Evolutionary conservation across 2,113 vertebrate species (phyloP), one percentile per base, ranked within the genome.

Genomic region (Calidris pygmaea): DNA sequence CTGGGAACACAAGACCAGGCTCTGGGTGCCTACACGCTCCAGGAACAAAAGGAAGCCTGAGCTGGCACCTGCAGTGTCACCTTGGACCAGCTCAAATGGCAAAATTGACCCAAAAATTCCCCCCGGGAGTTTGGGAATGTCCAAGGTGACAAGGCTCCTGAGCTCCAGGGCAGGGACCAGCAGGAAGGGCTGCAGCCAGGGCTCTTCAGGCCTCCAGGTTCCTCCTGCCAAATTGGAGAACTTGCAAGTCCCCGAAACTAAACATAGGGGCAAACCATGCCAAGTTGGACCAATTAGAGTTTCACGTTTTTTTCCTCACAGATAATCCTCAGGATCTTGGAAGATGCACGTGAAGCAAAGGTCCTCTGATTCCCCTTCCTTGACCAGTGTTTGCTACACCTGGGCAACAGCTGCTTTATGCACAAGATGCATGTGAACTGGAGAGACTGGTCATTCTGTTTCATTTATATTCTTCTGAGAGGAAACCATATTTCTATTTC

Each of bases 201-300:
- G 39, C 22, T 53, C 26, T 37, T 20, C 47, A 45, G 37, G 37
- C 34, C 62, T 30, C 32, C n/a, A 29, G 10, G 13, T 52, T 59
- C 19, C 73, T 81, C 32, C 39, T 37, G 39, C 16, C 37, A 53
- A 27, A 35, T 1, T 0, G 18, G 2, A 78, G 16, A 62, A 66
- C 18, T 11, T 35, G 6, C 27, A 79, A 62, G 34, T 22, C 24
- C 24, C 60, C 27, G 39, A 67, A 74, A 39, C 3, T 43, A 3
- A 1, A 3, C 0, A 2, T 0, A 17, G 29, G 22, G 29, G 19
- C 20, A 65, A 90, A 27, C 15, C 39, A 55, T 18, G 14, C 1
- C 35, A 53, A 22, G 17, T 5, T 53, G 83, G 45, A 78, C 7
- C 20, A 74, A 37, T 10, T 9, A 22, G 10, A 7, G 4, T 37